A percentile compares a stretch with the other conserved stretches of the same genome.
Evolutionary conservation across 2,113 vertebrate genomes (phyloP).

Genomic region (Barnardius zonarius): DNA sequence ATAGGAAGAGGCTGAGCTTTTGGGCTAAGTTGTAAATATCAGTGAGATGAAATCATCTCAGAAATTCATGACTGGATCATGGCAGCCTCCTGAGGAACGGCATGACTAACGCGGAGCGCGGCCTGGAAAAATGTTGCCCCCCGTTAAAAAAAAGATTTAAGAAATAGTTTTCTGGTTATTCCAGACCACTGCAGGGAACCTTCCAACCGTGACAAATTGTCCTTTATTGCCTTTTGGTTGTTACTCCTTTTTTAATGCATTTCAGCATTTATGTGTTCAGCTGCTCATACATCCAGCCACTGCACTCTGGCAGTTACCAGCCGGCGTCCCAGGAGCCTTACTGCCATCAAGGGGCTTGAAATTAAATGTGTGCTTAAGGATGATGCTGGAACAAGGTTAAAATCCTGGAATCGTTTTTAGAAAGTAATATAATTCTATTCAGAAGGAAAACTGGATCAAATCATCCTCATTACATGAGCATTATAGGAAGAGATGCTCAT

Average conservation of each 20-base stretch:
- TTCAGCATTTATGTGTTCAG: background rate
- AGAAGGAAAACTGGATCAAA: background rate
- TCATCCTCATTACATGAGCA: background rate
- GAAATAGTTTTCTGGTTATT: background rate
- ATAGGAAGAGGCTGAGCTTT: slow-evolving; percentile 46
- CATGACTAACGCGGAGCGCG: background rate
- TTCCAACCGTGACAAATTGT: background rate
- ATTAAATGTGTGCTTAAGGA: fast-evolving
- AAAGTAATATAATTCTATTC: background rate
- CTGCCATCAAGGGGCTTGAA: background rate
- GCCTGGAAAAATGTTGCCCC: slow-evolving; percentile 9
- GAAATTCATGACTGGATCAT: slow-evolving; percentile 40
- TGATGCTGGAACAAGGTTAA: background rate
- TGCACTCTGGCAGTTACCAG: fast-evolving
- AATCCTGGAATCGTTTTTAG: background rate
- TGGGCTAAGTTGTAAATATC: slow-evolving; percentile 71
- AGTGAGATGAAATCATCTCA: slow-evolving; percentile 67
- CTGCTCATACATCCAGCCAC: background rate
- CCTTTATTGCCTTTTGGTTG: background rate
- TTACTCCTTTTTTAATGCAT: background rate
- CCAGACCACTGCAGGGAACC: background rate
- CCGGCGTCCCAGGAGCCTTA: background rate
- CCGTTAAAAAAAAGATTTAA: background rate
- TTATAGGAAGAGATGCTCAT: fast-evolving
- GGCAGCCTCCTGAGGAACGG: slow-evolving; percentile 37